These are phyloP conservation scores for Oryctolagus cuniculus DNA, from an alignment of 2,113 vertebrate genomes.

Conservation along the genomic window DNA sequence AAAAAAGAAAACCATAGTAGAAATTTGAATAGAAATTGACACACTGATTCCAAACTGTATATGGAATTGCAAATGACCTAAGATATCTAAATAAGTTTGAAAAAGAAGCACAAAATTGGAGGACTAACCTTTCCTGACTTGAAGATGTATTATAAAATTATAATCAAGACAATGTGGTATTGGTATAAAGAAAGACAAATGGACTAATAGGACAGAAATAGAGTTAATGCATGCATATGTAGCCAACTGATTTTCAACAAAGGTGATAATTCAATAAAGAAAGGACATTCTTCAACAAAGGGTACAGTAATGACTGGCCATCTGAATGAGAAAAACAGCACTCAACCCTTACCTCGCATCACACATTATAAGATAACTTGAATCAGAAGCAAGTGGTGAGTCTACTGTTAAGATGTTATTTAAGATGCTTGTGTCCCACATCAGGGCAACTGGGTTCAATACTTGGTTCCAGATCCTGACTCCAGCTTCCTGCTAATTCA, in stretches of 20 bases:
- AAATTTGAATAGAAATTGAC: background rate
- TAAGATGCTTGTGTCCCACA: too few relatives aligned
- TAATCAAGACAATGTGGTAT: background rate
- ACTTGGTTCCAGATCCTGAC: too few relatives aligned
- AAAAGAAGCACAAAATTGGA: slow-evolving; percentile 6
- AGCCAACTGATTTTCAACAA: background rate
- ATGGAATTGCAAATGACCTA: background rate
- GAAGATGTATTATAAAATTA: background rate
- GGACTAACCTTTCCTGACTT: background rate
- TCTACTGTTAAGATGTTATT: too few relatives aligned
- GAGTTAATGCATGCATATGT: background rate
- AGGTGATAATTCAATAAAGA: background rate
- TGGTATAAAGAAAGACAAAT: background rate
- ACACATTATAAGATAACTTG: background rate
- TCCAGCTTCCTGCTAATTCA: too few relatives aligned
- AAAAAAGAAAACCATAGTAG: background rate
- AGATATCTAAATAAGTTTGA: background rate
- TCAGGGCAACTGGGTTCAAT: too few relatives aligned
- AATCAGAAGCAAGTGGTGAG: too few relatives aligned
- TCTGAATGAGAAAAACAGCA: background rate
- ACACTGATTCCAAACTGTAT: slow-evolving; percentile 20
- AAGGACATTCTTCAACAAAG: background rate
- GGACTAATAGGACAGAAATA: background rate
- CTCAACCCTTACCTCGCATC: background rate
- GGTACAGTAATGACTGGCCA: background rate